A percentile compares a stretch with the other conserved stretches of the same genome.
Conservation (phyloP, 1,140 invertebrate species). For the Brevipalpus yothersi region DNA sequence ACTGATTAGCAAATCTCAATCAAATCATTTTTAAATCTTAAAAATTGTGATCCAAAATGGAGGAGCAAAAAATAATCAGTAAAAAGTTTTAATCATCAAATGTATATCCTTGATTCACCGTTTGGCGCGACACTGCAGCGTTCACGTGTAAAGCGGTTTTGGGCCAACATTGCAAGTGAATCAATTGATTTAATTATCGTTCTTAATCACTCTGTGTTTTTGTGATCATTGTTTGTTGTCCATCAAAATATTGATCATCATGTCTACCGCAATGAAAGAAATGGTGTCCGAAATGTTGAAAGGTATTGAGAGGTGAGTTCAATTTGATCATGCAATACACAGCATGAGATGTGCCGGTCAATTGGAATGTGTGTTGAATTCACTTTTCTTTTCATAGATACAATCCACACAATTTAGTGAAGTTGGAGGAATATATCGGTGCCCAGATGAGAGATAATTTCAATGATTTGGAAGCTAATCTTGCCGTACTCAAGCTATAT, state of each 20-base stretch:
- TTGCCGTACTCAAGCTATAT: conserved; percentile 51
- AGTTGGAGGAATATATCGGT: conserved; percentile 72
- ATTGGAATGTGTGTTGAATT: not conserved
- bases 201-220: too few relatives aligned
- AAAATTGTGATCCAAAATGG: too few relatives aligned
- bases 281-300: conserved; percentile 42
- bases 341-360: not conserved
- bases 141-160: not conserved
- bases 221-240: too few relatives aligned
- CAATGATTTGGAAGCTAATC: conserved; percentile 85
- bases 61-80: too few relatives aligned
- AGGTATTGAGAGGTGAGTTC: conserved; percentile 32
- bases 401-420: conserved; percentile 73
- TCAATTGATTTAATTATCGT: not conserved
- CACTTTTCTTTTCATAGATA: conserved; percentile 33
- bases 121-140: too few relatives aligned
- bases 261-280: conserved; percentile 34
- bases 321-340: not conserved
- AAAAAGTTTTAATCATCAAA: too few relatives aligned
- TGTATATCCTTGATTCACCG: too few relatives aligned
- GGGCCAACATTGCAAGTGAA: not conserved
- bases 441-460: conserved; percentile 73
- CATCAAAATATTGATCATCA: too few relatives aligned
- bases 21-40: too few relatives aligned
- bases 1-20: too few relatives aligned